A percentile compares a stretch with the other conserved stretches of the same genome.
Evolutionary conservation across 2,113 vertebrate species (phyloP).

Genomic region (Rhadina sibilatrix): DNA sequence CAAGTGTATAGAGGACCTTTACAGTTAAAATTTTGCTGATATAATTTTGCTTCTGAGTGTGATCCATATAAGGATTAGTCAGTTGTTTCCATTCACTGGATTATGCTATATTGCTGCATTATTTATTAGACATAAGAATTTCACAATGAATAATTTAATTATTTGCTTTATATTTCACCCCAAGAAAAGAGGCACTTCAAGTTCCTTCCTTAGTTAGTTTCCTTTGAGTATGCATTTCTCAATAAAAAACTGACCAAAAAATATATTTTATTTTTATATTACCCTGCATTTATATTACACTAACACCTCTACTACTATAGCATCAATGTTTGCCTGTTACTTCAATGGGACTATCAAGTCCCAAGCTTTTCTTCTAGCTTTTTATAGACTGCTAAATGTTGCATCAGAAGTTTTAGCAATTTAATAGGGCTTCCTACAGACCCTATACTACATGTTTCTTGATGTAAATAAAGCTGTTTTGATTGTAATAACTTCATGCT

Average conservation of each 20-base stretch:
- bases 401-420: background rate
- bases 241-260: background rate
- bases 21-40: background rate
- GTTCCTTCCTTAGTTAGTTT: background rate
- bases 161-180: background rate
- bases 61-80: background rate
- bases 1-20: background rate
- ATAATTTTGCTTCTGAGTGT: background rate
- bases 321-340: background rate
- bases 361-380: background rate
- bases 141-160: slow-evolving; percentile 10
- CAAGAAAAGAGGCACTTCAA: background rate
- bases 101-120: background rate
- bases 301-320: background rate
- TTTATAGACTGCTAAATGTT: background rate
- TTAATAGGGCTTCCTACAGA: background rate
- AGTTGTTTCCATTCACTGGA: background rate
- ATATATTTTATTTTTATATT: background rate
- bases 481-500: background rate
- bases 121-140: background rate
- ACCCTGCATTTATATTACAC: background rate
- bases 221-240: background rate
- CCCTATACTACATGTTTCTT: background rate
- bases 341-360: background rate
- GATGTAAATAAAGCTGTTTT: background rate